Conservation (phyloP, 2,113 vertebrate species). For the Macaca fascicularis region DNA sequence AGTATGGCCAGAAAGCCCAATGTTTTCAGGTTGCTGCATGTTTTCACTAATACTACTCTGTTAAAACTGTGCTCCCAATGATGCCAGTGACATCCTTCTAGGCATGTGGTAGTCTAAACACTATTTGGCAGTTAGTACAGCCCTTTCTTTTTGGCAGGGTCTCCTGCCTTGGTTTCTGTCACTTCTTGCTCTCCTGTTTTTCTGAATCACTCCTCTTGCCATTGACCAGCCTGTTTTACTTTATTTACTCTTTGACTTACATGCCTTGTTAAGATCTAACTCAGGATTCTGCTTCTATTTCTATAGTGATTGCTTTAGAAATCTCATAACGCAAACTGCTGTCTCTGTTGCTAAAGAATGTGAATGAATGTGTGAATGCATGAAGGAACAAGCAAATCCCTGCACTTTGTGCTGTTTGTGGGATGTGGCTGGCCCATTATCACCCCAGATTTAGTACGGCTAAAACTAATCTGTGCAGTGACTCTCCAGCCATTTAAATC, state of each 20-base stretch:
- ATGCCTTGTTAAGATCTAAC: neutral
- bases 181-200: neutral
- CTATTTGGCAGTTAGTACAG: neutral
- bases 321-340: neutral
- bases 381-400: neutral
- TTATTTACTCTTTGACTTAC: neutral
- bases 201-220: neutral
- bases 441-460: neutral
- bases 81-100: neutral
- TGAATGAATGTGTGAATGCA: neutral
- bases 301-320: neutral
- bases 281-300: neutral
- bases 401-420: rapidly evolving
- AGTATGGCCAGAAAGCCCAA: rapidly evolving
- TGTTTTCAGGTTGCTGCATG: neutral
- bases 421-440: neutral
- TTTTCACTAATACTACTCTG: neutral
- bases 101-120: neutral
- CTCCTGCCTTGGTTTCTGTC: neutral
- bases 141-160: neutral
- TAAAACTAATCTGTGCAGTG: neutral
- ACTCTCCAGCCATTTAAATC: slow-evolving; percentile 62
- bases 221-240: neutral
- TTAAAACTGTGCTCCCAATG: neutral
- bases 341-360: neutral